phyloP scores from a whole-genome alignment of 2,797 vertebrate genomes.

The Bryconaethiops microstoma region DNA sequence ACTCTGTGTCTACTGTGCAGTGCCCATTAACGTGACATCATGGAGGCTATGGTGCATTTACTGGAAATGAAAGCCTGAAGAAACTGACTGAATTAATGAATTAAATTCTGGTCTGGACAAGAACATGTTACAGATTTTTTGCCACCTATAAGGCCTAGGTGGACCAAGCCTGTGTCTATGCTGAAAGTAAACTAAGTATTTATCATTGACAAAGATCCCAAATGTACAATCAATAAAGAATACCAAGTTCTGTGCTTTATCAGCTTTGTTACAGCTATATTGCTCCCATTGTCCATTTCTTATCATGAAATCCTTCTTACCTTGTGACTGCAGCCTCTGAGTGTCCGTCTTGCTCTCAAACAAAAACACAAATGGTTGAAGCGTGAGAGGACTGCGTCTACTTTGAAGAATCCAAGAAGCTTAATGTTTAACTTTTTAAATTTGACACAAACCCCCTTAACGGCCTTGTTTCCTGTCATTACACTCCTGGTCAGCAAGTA shows the following conservation, averaged over 20 bases:
- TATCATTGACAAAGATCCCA: too few species aligned
- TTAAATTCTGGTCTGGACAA: neutral
- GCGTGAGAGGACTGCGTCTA: constrained; percentile 60
- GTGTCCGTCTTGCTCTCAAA: constrained; percentile 48
- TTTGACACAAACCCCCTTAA: constrained; percentile 67
- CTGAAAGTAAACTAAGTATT: neutral
- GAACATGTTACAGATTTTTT: neutral
- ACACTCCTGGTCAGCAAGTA: constrained; percentile 62
- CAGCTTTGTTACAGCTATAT: neutral
- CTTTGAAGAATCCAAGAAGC: constrained; percentile 52
- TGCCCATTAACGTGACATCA: neutral
- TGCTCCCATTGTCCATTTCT: neutral
- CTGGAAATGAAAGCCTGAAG: neutral
- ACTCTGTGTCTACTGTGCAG: neutral
- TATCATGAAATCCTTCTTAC: constrained; percentile 5
- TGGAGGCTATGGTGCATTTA: neutral
- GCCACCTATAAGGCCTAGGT: neutral
- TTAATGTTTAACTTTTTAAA: constrained; percentile 80
- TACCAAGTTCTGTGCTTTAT: neutral
- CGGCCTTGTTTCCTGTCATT: constrained; percentile 72
- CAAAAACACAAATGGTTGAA: constrained; percentile 62
- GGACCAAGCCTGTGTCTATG: neutral
- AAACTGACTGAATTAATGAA: neutral
- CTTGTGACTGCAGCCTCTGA: neutral
- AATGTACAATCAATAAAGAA: neutral